Evolutionary conservation across 2,113 vertebrate genomes (phyloP), one percentile per base, ranked within the genome.

Genomic region (Microcebus lehilahytsara): DNA sequence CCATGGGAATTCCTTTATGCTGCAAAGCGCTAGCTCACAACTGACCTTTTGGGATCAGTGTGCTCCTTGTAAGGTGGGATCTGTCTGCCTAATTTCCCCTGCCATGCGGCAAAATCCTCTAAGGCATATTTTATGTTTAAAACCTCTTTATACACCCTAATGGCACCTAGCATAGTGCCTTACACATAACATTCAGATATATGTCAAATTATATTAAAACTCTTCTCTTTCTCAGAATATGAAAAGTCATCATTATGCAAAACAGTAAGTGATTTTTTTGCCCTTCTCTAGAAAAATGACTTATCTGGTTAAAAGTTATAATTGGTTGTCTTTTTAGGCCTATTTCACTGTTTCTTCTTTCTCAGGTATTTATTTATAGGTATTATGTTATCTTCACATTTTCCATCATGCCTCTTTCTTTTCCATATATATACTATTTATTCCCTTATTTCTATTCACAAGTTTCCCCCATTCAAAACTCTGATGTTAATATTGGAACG

Each of bases 401-500:
- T 85, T 64, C 51, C 16, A 19, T 58, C 6, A 4, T 84, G 5
- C 12, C 4, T 22, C n/a, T 89, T 77, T 14, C n/a, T 84, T 64
- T 97, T 53, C 56, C 27, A 67, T 19, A 49, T 40, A 49, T 49
- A 62, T 19, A 19, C 1, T 89, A 34, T 60, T 89, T 79, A 71
- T 91, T 78, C 25, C 13, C 4, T 19, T 75, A 25, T 93, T 97
- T 93, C 83, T 95, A 42, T 95, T 97, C 96, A 77, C 37, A 93
- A 71, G 40, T 80, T 84, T 84, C 3, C 17, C 9, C 17, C 40
- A 67, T 71, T 78, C 30, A 75, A 49, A 93, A 58, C 12, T 72
- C 58, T 51, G 53, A 58, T 67, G 34, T 71, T 84, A n/a, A 58
- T 86, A 46, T 74, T 79, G n/a, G 81, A 89, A 77, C 34, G 0